These are phyloP conservation scores for Platysternon megacephalum DNA, from an alignment of 2,113 vertebrate species.

Conservation along the genomic window DNA sequence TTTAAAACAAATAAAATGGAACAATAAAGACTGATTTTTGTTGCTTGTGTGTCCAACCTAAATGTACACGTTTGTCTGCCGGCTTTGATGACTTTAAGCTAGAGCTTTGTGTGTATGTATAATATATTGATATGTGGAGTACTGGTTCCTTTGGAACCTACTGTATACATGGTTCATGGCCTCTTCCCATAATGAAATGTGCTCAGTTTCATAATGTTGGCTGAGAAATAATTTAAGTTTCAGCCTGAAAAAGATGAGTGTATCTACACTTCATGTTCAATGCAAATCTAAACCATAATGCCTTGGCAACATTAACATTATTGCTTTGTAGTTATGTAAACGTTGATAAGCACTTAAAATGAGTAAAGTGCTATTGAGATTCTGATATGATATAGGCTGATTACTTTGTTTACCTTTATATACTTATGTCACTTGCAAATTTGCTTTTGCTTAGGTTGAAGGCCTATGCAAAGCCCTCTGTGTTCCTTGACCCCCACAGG, in stretches of 20 bases:
- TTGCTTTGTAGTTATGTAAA: not conserved
- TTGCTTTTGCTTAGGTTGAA: not conserved
- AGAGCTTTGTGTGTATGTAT: too few species aligned
- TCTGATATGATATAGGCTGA: not conserved
- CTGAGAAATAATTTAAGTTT: not conserved
- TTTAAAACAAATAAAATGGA: not conserved
- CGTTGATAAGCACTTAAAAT: not conserved
- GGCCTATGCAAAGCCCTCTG: not conserved
- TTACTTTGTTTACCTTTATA: too few species aligned
- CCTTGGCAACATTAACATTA: not conserved
- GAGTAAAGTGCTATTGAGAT: not conserved
- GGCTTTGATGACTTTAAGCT: too few species aligned
- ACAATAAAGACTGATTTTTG: not conserved
- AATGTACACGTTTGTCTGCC: too few species aligned
- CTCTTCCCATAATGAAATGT: not conserved
- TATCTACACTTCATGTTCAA: not conserved
- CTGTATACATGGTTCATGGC: not conserved
- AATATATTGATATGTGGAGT: not conserved
- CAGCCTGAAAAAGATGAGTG: not conserved
- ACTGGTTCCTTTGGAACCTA: not conserved
- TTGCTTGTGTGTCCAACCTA: too few species aligned
- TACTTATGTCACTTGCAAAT: not conserved
- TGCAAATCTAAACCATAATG: not conserved
- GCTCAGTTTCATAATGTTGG: not conserved
- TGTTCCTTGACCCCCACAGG: not conserved